A percentile compares a stretch with the other conserved stretches of the same genome.
These are phyloP conservation scores for Spinus olivaceus DNA, from an alignment of 2,797 vertebrate genomes.

Conservation along the genomic window DNA sequence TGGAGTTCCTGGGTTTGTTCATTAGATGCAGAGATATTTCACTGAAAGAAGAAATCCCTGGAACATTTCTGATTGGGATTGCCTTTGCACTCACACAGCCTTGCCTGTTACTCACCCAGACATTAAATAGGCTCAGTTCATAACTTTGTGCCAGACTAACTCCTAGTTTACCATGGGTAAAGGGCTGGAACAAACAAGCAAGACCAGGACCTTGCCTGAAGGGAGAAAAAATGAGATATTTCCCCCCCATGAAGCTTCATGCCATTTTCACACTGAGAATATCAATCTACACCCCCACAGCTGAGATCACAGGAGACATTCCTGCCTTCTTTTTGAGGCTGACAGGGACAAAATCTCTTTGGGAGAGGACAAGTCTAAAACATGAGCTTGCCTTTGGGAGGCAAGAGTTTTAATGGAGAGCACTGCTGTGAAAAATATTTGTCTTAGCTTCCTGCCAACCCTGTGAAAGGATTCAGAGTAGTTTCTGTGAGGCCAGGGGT, in stretches of 20 bases:
- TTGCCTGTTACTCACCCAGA: background rate
- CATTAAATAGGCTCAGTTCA: background rate
- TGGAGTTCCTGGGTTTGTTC: background rate
- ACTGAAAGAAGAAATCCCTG: background rate
- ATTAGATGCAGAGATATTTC: background rate
- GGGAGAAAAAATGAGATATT: background rate
- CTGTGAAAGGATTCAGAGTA: background rate
- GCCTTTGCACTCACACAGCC: background rate
- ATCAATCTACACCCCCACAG: background rate
- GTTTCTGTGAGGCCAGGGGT: background rate
- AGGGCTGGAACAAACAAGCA: background rate
- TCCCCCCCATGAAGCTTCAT: background rate
- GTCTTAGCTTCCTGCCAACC: background rate
- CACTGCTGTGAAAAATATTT: background rate
- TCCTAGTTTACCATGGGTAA: background rate
- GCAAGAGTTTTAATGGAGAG: background rate
- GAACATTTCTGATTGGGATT: background rate
- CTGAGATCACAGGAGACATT: background rate
- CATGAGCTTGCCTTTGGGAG: background rate
- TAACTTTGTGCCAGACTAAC: background rate
- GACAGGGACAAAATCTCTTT: background rate
- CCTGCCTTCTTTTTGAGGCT: background rate
- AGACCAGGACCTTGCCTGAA: background rate
- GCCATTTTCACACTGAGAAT: background rate
- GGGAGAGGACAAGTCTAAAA: background rate